Evolutionary conservation across 2,797 vertebrate genomes (phyloP).

Genomic region (Benthosema pterotum): DNA sequence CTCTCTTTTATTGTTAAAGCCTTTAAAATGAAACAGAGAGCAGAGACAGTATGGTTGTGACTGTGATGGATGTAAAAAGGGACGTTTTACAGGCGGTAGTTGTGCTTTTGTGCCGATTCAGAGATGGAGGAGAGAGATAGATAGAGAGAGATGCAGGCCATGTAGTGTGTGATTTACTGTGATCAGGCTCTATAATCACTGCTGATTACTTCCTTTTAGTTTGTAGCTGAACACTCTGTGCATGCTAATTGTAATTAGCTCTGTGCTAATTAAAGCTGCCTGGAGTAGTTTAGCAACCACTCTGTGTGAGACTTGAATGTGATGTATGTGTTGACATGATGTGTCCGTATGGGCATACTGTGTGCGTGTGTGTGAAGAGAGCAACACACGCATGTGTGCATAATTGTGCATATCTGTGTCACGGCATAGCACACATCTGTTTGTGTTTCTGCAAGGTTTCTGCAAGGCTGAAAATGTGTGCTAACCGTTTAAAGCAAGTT

Average conservation of each 20-base stretch:
- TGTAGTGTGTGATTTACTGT: conserved; percentile 56
- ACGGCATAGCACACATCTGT: too few species aligned
- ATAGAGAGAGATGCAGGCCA: conserved; percentile 20
- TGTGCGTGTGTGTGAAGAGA: neutral
- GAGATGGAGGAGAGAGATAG: conserved; percentile 19
- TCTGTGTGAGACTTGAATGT: conserved; percentile 21
- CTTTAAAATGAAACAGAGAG: conserved; percentile 50
- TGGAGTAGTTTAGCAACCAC: conserved; percentile 36
- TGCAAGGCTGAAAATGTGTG: too few species aligned
- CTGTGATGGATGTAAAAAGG: conserved; percentile 43
- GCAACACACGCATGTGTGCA: too few species aligned
- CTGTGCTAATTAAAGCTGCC: conserved; percentile 62
- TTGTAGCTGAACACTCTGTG: conserved; percentile 48
- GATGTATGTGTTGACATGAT: conserved; percentile 8
- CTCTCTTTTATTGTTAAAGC: conserved; percentile 27
- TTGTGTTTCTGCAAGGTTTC: too few species aligned
- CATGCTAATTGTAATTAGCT: conserved; percentile 75
- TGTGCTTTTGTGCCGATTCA: conserved; percentile 37
- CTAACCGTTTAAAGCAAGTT: too few species aligned
- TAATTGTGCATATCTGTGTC: too few species aligned
- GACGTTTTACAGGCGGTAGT: conserved; percentile 37
- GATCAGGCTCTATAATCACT: conserved; percentile 72
- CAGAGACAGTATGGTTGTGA: conserved; percentile 26
- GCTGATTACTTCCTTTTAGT: conserved; percentile 70
- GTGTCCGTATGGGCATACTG: conserved; percentile 1